Evolutionary conservation across 2,113 vertebrate genomes (phyloP), one percentile per base, ranked within the genome.

Genomic region (Neolamprologus sp.): DNA sequence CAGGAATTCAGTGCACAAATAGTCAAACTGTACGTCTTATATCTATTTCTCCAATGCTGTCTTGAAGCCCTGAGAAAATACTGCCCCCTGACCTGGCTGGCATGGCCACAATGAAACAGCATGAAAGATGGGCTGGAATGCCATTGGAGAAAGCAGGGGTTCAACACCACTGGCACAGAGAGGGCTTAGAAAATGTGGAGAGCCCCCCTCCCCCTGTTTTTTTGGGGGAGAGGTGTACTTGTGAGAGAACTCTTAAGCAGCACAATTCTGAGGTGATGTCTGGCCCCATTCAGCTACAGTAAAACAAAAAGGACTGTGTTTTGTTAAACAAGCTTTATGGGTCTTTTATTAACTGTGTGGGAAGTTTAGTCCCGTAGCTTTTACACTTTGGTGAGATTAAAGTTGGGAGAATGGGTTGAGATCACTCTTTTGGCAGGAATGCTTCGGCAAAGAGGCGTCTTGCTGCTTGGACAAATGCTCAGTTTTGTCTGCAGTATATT

Each of bases 111-210:
- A 95, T 90, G 85, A 85, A 94, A 87, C 94, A 87, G 91, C 89
- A 88, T 95, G 93, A 96, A 94, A 92, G 95, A 95, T 93, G 90
- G 93, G 81, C 57, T 90, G 93, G 90, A 95, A 94, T 94, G 90
- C 86, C 86, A 80, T 79, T 80, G 82, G 82, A 92, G 90, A 93
- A 93, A 94, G 87, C 89, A 94, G 85, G 92, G 90, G 88, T 90
- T 95, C 90, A 89, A 90, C 86, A 89, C 86, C 81, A 37, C 84
- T 80, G 90, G 84, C 91, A 94, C 85, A 63, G 86, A 89, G 89
- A 87, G 88, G 90, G 85, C 86, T 92, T 85, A 87, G 83, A 93
- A 68, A 91, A 92, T 86, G 85, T 86, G 80, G 79, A 90, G 90
- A 16, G 7, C 5, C 12, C 6, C 6, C 1, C 10, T 0, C 16